Evolutionary conservation across 2,113 vertebrate species (phyloP).

Genomic region (Leucosticte australis): DNA sequence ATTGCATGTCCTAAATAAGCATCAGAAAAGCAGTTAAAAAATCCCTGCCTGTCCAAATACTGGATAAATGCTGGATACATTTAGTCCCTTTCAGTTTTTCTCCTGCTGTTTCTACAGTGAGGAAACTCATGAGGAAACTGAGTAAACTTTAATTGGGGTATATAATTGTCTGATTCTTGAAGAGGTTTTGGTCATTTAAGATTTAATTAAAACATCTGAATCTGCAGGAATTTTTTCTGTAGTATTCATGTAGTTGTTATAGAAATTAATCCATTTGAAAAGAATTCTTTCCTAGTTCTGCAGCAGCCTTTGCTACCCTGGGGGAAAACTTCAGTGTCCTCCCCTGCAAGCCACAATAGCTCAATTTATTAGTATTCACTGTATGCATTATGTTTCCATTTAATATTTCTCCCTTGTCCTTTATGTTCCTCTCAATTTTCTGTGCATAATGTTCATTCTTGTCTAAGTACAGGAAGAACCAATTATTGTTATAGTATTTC

Average conservation of each 20-base stretch:
- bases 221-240: neutral
- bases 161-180: neutral
- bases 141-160: neutral
- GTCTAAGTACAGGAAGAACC: slow-evolving; percentile 28
- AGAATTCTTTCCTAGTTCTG: neutral
- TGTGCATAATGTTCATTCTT: neutral
- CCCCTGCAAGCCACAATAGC: neutral
- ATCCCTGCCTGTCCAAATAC: neutral
- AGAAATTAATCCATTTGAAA: neutral
- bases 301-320: neutral
- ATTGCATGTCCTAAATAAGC: neutral
- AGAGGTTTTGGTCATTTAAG: neutral
- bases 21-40: neutral
- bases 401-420: neutral
- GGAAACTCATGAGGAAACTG: neutral
- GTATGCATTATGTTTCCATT: neutral
- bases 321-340: neutral
- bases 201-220: neutral
- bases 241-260: neutral
- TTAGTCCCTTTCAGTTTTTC: slow-evolving; percentile 5
- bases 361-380: neutral
- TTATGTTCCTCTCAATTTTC: neutral
- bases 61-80: neutral
- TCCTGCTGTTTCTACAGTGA: neutral
- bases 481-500: slow-evolving; percentile 37